Evolutionary conservation across 2,888 invertebrate species (phyloP).

Genomic region (Nezara viridula): DNA sequence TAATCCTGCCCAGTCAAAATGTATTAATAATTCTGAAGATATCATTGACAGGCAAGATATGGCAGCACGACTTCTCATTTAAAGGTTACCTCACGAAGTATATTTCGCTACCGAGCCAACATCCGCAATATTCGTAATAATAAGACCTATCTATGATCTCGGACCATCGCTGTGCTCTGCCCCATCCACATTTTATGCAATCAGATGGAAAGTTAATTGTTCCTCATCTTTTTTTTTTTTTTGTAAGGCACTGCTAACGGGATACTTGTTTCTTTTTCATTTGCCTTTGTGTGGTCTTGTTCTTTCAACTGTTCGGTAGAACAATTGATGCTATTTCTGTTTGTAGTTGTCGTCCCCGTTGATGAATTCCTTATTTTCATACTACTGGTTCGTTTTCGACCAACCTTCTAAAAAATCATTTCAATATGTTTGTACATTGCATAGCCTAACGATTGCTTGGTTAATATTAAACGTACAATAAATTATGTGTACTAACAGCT

Average conservation of each 20-base stretch:
- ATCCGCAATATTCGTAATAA: neutral
- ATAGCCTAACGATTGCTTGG: too few species aligned
- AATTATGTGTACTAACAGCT: too few species aligned
- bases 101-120: neutral
- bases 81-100: neutral
- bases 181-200: conserved; percentile 3
- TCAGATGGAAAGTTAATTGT: conserved; percentile 52
- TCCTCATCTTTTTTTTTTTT: neutral
- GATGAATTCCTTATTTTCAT: neutral
- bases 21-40: neutral
- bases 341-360: neutral
- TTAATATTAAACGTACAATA: too few species aligned
- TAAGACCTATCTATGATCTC: neutral
- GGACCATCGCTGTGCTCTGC: neutral
- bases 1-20: neutral
- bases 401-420: too few species aligned
- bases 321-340: conserved; percentile 9
- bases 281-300: neutral
- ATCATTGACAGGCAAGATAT: neutral
- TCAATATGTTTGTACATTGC: too few species aligned
- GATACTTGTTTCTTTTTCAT: neutral
- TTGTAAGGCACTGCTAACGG: neutral
- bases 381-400: neutral
- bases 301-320: neutral
- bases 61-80: neutral